Conservation (phyloP, 2,888 invertebrate genomes). For the Phortica okadai region DNA sequence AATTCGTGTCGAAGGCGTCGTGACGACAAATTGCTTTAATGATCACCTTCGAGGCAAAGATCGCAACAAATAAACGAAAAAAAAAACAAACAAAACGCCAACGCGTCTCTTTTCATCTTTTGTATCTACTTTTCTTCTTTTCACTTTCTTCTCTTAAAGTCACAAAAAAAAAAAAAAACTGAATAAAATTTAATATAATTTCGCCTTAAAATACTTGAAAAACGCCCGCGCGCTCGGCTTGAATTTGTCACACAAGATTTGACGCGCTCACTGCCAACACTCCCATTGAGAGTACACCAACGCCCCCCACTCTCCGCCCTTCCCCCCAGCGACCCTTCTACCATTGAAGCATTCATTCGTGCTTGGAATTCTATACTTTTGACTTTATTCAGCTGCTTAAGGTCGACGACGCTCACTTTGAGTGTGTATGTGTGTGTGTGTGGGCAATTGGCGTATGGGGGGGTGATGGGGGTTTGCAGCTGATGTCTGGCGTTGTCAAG, state of each 20-base stretch:
- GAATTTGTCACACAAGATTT: not conserved
- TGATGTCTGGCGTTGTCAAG: slow-evolving; percentile 14
- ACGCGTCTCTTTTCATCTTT: not conserved
- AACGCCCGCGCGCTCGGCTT: not conserved
- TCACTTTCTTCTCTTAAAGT: not conserved
- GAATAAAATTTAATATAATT: not conserved
- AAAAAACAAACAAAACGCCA: not conserved
- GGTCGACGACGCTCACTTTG: slow-evolving; percentile 39
- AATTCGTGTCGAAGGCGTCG: slow-evolving; percentile 15
- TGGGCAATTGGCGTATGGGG: not conserved
- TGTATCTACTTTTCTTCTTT: not conserved
- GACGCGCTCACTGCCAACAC: not conserved
- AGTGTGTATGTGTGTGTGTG: not conserved
- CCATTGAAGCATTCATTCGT: slow-evolving; percentile 31
- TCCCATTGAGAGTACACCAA: slow-evolving; percentile 13
- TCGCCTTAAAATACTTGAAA: not conserved
- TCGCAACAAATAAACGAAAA: too few species aligned
- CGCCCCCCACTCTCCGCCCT: not conserved
- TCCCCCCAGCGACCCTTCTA: not conserved
- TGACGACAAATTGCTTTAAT: slow-evolving; percentile 9
- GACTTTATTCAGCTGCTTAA: slow-evolving; percentile 49
- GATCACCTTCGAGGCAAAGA: not conserved
- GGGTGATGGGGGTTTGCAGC: slow-evolving; percentile 5
- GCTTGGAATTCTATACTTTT: slow-evolving; percentile 48
- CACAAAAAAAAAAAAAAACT: not conserved